Evolutionary conservation across 2,113 vertebrate genomes (phyloP), one percentile per base, ranked within the genome.

Genomic region (Charadrius vociferus): DNA sequence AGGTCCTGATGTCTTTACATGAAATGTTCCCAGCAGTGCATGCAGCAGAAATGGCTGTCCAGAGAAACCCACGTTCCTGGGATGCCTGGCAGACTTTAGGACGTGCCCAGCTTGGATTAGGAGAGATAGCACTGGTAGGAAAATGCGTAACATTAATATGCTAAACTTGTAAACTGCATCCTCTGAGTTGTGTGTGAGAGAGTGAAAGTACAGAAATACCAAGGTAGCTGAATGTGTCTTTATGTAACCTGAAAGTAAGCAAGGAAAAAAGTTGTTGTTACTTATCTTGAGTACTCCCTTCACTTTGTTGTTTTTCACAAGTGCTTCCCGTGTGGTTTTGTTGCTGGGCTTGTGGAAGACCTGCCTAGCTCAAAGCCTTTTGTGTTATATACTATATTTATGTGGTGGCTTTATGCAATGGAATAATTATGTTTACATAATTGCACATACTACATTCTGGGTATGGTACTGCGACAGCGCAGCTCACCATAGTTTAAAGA

Each of bases 51-150:
- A 99, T 98, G 98, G 99, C 99, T 23, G 98, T 99, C 58, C 99
- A 99, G 95, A 97, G 99, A 88, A 98, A 98, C 68, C 98, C 99
- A 32, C 97, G 98, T 58, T 99, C 99, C 96, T 99, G 99, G 99
- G 99, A 99, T 91, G 99, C 98, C 53, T 99, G 99, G 99, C 99
- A 99, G 94, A 99, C 99, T 52, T 93, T 99, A 95, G 99, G 99
- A 70, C 99, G 99, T 21, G 99, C 99, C 23, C 99, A 99, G 94
- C 98, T 99, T 93, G 99, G 98, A 93, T 97, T 99, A 81, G 99
- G 99, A 79, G 99, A 99, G 97, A 99, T 99, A 93, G 98, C 98
- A 27, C 95, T 99, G 98, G 99, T 99, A 98, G 86, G 92, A 94
- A 94, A 65, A 83, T 11, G 10, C 22, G 24, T 39, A 68, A 52